Conservation (phyloP, 2,797 vertebrate genomes). For the Emys orbicularis region DNA sequence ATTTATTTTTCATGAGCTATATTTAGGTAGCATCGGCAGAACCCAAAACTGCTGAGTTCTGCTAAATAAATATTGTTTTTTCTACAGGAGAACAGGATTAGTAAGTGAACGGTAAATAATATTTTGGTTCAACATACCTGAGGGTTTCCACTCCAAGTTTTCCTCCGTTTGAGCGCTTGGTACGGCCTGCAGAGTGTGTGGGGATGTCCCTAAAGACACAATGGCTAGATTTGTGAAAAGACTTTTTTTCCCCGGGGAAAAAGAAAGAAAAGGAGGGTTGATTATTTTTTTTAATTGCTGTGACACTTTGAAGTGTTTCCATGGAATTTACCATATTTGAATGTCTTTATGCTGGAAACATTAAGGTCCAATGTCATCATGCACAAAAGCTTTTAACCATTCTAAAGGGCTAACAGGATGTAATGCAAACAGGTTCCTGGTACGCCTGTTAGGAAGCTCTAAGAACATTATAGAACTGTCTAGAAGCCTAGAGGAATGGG, state of each 20-base stretch:
- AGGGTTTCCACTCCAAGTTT: slow-evolving; percentile 51
- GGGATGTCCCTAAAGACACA: not conserved
- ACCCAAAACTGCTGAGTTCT: slow-evolving; percentile 61
- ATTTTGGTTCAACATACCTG: slow-evolving; percentile 71
- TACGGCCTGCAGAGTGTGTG: fast-evolving
- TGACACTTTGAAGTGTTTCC: not conserved
- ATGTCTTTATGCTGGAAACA: not conserved
- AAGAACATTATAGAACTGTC: not conserved
- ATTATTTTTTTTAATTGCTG: not conserved
- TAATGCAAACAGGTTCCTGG: not conserved
- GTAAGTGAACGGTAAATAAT: not conserved
- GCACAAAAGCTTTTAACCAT: not conserved
- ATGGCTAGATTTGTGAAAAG: not conserved
- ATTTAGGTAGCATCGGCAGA: slow-evolving; percentile 56
- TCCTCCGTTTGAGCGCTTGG: not conserved
- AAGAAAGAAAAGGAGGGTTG: not conserved
- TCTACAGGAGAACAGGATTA: slow-evolving; percentile 31
- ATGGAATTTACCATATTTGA: fast-evolving
- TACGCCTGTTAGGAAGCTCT: not conserved
- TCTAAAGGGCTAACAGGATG: not conserved
- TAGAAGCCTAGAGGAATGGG: not conserved
- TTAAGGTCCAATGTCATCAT: fast-evolving
- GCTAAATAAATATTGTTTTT: slow-evolving; percentile 53
- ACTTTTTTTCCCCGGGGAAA: not conserved
- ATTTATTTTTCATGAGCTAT: slow-evolving; percentile 62